Conservation (phyloP, 1,140 invertebrate species). For the Drosophila sp. region DNA sequence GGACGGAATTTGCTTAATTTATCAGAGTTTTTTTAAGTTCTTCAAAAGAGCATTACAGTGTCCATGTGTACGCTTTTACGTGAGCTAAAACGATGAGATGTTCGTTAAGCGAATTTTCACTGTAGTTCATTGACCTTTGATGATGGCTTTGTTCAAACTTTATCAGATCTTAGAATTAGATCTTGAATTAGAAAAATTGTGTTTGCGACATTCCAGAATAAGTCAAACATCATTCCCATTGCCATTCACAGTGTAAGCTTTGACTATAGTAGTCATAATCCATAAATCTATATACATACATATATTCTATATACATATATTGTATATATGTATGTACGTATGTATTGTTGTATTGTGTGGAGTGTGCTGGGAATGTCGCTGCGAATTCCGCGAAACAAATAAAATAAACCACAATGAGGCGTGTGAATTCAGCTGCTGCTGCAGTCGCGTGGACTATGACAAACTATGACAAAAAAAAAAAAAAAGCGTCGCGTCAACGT, state of each 20-base stretch:
- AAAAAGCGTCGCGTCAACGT: constrained; percentile 5
- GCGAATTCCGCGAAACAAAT: constrained; percentile 64
- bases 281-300: constrained; percentile 16
- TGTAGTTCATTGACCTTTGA: too few species aligned
- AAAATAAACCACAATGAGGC: constrained; percentile 61
- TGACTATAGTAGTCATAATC: constrained; percentile 43
- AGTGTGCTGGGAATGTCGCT: constrained; percentile 72
- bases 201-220: constrained; percentile 5
- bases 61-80: too few species aligned
- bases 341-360: constrained; percentile 17
- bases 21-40: too few species aligned
- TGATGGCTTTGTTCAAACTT: too few species aligned
- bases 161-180: too few species aligned
- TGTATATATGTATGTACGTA: constrained; percentile 16
- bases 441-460: constrained; percentile 66
- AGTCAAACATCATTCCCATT: background rate
- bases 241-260: background rate
- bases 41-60: too few species aligned
- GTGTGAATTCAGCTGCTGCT: constrained; percentile 73
- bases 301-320: background rate
- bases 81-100: too few species aligned
- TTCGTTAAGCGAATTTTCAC: too few species aligned
- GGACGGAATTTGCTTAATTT: too few species aligned
- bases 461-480: constrained; percentile 57
- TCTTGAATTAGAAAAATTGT: background rate